Conservation (phyloP, 2,888 invertebrate genomes). For the Phasia obesa region DNA sequence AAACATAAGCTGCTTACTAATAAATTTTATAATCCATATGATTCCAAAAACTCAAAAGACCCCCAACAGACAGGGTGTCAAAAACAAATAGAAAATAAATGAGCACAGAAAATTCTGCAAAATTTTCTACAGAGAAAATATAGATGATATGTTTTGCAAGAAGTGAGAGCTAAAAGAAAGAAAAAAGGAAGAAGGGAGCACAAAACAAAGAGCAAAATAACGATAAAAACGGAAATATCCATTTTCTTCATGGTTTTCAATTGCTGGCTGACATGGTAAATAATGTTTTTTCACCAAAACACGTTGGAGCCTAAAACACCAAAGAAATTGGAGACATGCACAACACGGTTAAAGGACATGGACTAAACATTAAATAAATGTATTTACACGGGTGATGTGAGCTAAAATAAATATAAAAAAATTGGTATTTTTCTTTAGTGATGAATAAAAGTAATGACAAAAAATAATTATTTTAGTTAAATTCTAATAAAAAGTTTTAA, state of each 20-base stretch:
- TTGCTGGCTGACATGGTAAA: constrained; percentile 61
- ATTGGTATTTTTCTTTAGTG: background rate
- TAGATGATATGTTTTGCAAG: constrained; percentile 8
- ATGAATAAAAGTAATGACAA: background rate
- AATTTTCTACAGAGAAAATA: constrained; percentile 40
- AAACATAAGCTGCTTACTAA: background rate
- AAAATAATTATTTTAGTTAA: background rate
- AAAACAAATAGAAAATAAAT: constrained; percentile 14
- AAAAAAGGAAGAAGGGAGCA: constrained; percentile 27
- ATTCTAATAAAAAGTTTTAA: background rate
- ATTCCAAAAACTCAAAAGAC: constrained; percentile 24
- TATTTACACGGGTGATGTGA: constrained; percentile 67
- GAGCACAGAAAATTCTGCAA: constrained; percentile 44
- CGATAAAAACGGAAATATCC: constrained; percentile 61
- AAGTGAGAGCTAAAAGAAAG: constrained; percentile 36
- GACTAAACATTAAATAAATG: constrained; percentile 66
- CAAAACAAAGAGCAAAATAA: constrained; percentile 57
- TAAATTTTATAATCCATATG: constrained; percentile 32
- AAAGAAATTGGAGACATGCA: constrained; percentile 70
- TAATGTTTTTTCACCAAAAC: constrained; percentile 72
- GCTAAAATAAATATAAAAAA: constrained; percentile 1
- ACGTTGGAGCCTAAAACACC: constrained; percentile 73
- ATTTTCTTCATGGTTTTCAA: constrained; percentile 47
- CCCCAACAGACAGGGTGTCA: constrained; percentile 25
- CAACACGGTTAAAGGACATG: constrained; percentile 68